phyloP scores from a whole-genome alignment of 2,888 invertebrate species.

The Pollenia griseotomentosa region DNA sequence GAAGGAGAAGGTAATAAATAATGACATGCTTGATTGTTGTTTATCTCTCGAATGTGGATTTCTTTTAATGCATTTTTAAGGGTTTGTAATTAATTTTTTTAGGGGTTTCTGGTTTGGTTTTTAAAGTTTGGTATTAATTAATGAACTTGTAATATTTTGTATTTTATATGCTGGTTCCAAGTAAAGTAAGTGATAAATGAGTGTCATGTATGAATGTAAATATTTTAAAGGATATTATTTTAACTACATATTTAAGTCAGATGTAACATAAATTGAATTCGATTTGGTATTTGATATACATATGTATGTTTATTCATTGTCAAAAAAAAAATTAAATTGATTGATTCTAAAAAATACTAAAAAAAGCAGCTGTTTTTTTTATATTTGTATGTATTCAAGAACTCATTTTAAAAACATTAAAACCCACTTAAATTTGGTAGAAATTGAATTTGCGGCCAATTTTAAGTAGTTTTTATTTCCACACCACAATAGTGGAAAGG shows the following conservation, averaged over 20 bases:
- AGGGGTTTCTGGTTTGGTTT: neutral
- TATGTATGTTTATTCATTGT: too few relatives aligned
- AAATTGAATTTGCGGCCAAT: too few relatives aligned
- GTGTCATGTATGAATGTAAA: constrained; percentile 38
- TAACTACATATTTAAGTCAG: neutral
- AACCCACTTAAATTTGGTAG: too few relatives aligned
- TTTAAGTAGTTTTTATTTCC: too few relatives aligned
- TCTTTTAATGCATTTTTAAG: constrained; percentile 73
- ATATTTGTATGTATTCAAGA: neutral
- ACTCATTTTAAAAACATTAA: too few relatives aligned
- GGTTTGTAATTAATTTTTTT: constrained; percentile 73
- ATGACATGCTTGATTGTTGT: constrained; percentile 73
- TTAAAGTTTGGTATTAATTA: constrained; percentile 11
- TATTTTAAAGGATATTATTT: constrained; percentile 30
- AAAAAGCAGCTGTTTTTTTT: constrained; percentile 11
- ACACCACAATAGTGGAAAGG: too few relatives aligned
- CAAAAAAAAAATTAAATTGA: constrained; percentile 29
- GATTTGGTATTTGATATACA: neutral
- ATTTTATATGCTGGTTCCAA: constrained; percentile 17
- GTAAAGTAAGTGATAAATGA: constrained; percentile 55
- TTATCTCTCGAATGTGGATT: constrained; percentile 62
- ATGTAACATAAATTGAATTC: neutral
- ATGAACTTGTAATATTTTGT: neutral
- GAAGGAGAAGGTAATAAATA: constrained; percentile 67
- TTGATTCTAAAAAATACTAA: constrained; percentile 2